These are phyloP conservation scores for Megalops cyprinoides DNA, from an alignment of 2,797 vertebrate genomes.

Conservation along the genomic window DNA sequence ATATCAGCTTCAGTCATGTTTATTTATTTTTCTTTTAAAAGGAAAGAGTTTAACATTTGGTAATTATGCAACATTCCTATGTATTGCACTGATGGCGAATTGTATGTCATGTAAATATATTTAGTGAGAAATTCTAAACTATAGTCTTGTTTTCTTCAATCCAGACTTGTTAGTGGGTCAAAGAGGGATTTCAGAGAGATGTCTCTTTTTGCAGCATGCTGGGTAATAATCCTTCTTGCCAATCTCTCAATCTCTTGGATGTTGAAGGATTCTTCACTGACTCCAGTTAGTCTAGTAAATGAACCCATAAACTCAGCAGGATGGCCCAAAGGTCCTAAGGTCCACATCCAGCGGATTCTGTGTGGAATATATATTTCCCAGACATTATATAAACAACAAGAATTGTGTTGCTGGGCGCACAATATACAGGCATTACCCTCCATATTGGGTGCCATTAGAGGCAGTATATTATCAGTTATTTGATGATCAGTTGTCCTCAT, in stretches of 20 bases:
- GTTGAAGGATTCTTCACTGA: background rate
- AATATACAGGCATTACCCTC: background rate
- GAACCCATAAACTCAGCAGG: too few species aligned
- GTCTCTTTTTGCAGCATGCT: too few species aligned
- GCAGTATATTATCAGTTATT: too few species aligned
- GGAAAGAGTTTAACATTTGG: slow-evolving; percentile 87
- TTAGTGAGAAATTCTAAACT: slow-evolving; percentile 93
- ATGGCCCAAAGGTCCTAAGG: too few species aligned
- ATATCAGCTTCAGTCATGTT: slow-evolving; percentile 79
- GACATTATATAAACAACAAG: too few species aligned
- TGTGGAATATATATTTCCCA: too few species aligned
- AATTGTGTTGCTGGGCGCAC: background rate
- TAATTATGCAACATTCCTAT: slow-evolving; percentile 98
- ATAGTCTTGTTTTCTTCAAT: slow-evolving; percentile 71
- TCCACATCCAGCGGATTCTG: too few species aligned
- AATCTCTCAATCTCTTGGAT: background rate
- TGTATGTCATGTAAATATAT: slow-evolving; percentile 94
- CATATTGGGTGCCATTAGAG: background rate
- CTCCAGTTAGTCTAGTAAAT: background rate
- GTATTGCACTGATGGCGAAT: slow-evolving; percentile 95
- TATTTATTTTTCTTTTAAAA: slow-evolving; percentile 83
- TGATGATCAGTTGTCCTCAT: background rate
- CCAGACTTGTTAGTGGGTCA: too few species aligned
- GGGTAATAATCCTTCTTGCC: background rate
- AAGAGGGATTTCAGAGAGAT: background rate